Conservation (phyloP, 2,113 vertebrate genomes). For the Tetraodon nigroviridis region DNA sequence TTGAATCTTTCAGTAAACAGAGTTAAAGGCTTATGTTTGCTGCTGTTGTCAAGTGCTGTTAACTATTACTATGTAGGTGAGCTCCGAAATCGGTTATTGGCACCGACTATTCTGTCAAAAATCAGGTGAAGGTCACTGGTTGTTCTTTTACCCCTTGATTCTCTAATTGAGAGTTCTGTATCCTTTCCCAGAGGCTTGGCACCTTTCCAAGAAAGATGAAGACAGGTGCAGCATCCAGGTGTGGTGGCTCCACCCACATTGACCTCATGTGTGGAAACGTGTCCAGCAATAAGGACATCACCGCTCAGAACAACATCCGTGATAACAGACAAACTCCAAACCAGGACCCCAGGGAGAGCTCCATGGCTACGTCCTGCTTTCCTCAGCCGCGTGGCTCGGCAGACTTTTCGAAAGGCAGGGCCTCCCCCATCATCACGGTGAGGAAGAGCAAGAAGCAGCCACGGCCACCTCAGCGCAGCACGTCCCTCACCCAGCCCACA, state of each 20-base stretch:
- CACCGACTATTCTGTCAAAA: no score
- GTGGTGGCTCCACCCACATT: not conserved
- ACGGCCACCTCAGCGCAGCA: slow-evolving; percentile 76
- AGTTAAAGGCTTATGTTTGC: no score
- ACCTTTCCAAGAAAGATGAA: slow-evolving; percentile 12
- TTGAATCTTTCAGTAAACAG: no score
- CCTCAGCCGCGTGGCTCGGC: slow-evolving; percentile 71
- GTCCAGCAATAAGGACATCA: not conserved
- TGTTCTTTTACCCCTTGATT: slow-evolving; percentile 32
- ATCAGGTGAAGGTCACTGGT: slow-evolving; percentile 11
- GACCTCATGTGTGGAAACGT: not conserved
- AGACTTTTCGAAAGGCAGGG: slow-evolving; percentile 67
- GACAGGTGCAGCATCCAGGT: not conserved
- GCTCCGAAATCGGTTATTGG: no score
- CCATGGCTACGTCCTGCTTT: slow-evolving; percentile 16
- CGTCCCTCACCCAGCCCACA: slow-evolving; percentile 75
- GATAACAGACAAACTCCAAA: not conserved
- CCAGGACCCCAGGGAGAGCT: no score
- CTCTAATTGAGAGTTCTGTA: not conserved
- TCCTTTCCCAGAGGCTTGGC: not conserved
- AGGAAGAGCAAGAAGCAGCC: slow-evolving; percentile 87
- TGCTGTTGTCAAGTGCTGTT: no score
- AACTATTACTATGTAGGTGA: no score
- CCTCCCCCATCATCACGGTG: slow-evolving; percentile 79
- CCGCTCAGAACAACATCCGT: no score